Evolutionary conservation across 2,888 invertebrate genomes (phyloP).

Genomic region (Trachelus tabidus): DNA sequence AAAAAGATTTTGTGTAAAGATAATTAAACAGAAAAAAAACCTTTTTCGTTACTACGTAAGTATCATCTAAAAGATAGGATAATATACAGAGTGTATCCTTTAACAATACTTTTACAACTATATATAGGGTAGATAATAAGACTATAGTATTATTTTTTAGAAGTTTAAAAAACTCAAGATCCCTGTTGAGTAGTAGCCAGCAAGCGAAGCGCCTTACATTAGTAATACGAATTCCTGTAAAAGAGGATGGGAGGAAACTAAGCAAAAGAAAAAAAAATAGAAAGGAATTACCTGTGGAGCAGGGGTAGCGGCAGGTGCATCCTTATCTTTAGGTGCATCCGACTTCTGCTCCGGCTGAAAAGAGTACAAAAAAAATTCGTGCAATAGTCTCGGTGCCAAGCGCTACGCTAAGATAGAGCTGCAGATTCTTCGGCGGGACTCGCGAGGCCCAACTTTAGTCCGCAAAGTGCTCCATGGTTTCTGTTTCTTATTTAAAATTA

Average conservation of each 20-base stretch:
- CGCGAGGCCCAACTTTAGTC: too few relatives aligned
- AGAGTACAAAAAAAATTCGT: slow-evolving; percentile 61
- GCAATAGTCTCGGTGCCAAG: slow-evolving; percentile 57
- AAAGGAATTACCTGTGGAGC: slow-evolving; percentile 57
- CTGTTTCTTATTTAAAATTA: too few relatives aligned
- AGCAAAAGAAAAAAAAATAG: slow-evolving; percentile 19
- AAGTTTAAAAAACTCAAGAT: neutral
- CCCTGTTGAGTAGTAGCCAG: neutral
- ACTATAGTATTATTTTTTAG: neutral
- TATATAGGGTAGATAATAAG: too few relatives aligned
- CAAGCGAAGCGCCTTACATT: neutral
- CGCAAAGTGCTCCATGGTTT: too few relatives aligned
- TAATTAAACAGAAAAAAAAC: too few relatives aligned
- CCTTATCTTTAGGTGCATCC: slow-evolving; percentile 59
- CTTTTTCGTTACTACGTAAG: too few relatives aligned
- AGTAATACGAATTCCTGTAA: neutral
- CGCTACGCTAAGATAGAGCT: slow-evolving; percentile 38
- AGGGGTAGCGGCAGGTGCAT: slow-evolving; percentile 57
- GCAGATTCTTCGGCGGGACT: too few relatives aligned
- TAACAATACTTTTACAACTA: too few relatives aligned
- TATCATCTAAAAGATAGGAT: too few relatives aligned
- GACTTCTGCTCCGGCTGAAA: slow-evolving; percentile 64
- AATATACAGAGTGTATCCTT: too few relatives aligned
- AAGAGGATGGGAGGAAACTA: slow-evolving; percentile 10
- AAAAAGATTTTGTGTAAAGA: too few relatives aligned